A percentile compares a stretch with the other conserved stretches of the same genome.
Conservation (phyloP, 2,888 invertebrate species). For the Drosophila hamatofila region DNA sequence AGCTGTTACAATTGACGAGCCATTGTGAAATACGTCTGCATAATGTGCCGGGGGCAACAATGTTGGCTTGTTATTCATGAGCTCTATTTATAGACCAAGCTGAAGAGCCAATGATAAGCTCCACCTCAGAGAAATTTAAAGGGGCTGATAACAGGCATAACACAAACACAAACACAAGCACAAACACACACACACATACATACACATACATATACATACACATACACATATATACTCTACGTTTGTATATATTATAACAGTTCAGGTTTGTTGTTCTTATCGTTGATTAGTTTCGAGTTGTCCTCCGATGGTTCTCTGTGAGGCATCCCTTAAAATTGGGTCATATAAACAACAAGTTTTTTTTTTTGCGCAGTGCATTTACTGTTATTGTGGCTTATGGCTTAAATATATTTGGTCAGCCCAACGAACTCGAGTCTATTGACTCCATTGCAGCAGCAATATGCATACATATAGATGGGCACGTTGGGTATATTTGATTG, state of each 20-base stretch:
- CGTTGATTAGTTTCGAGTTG: slow-evolving; percentile 2
- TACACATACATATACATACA: background rate
- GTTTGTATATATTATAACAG: background rate
- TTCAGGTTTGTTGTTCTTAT: background rate
- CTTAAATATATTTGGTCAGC: background rate
- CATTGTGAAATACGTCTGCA: slow-evolving; percentile 33
- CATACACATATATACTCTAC: background rate
- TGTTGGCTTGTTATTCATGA: slow-evolving; percentile 44
- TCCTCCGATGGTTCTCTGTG: background rate
- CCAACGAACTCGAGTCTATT: slow-evolving; percentile 1
- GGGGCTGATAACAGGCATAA: slow-evolving; percentile 40
- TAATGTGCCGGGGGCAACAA: slow-evolving; percentile 21
- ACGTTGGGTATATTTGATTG: background rate
- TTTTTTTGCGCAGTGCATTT: slow-evolving; percentile 3
- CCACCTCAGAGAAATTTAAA: slow-evolving; percentile 32
- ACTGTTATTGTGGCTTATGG: background rate
- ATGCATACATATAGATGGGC: background rate
- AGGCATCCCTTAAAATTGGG: background rate
- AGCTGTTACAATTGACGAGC: slow-evolving; percentile 36
- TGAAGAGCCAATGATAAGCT: slow-evolving; percentile 54
- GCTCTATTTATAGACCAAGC: slow-evolving; percentile 39
- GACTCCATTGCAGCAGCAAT: background rate
- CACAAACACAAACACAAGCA: background rate
- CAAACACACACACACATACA: slow-evolving; percentile 9
- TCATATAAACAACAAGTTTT: background rate